Evolutionary conservation across 1,140 invertebrate genomes (phyloP).

Genomic region (Piezodorus guildinii): DNA sequence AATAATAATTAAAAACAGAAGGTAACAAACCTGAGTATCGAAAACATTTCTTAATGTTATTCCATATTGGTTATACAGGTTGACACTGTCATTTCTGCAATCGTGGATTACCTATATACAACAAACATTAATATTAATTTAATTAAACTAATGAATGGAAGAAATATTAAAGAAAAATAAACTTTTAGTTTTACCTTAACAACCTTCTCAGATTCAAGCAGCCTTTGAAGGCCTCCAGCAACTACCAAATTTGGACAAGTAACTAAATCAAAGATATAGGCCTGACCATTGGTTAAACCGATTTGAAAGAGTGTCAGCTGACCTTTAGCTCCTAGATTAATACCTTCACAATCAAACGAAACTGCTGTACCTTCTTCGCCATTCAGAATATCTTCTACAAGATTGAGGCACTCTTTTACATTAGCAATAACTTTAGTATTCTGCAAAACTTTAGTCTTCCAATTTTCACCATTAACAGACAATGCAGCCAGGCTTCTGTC

Average conservation of each 20-base stretch:
- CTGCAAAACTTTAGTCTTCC: conserved; percentile 69
- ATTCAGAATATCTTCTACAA: conserved; percentile 63
- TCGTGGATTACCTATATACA: conserved; percentile 75
- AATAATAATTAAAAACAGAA: conserved; percentile 11
- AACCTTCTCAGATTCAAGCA: conserved; percentile 70
- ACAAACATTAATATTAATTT: not conserved
- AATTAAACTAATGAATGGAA: not conserved
- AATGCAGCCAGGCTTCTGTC: conserved; percentile 46
- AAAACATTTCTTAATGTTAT: conserved; percentile 81
- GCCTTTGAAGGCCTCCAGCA: conserved; percentile 60
- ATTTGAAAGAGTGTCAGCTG: conserved; percentile 78
- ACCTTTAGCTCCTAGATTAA: conserved; percentile 75
- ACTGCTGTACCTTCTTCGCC: conserved; percentile 48
- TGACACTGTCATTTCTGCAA: conserved; percentile 82
- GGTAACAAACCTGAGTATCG: conserved; percentile 81
- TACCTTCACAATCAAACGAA: conserved; percentile 81
- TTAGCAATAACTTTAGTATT: conserved; percentile 65
- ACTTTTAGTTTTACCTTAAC: conserved; percentile 54
- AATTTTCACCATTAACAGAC: conserved; percentile 46
- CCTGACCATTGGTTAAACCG: conserved; percentile 61
- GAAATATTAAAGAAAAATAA: not conserved
- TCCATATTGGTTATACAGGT: conserved; percentile 77
- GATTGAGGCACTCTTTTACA: conserved; percentile 58
- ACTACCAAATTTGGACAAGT: conserved; percentile 67
- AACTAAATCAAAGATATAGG: conserved; percentile 82